These are phyloP conservation scores for Pammene fasciana DNA, from an alignment of 2,888 invertebrate species.

Conservation along the genomic window DNA sequence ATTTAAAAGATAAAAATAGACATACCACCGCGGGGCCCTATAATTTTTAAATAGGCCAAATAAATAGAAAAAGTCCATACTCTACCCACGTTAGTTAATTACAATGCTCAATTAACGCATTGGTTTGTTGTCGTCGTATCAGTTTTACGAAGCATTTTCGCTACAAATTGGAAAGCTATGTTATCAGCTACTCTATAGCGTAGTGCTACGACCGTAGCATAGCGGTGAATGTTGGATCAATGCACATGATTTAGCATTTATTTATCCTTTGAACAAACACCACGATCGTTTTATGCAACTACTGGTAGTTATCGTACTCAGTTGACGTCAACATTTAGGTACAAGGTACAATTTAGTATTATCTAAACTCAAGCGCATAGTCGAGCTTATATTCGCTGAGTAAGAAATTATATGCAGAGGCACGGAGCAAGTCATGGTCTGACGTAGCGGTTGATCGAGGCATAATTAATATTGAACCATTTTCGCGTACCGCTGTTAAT, in stretches of 20 bases:
- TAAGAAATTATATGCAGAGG: conserved; percentile 80
- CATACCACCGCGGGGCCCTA: too few relatives aligned
- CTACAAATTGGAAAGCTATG: too few relatives aligned
- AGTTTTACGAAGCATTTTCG: too few relatives aligned
- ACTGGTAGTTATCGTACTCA: conserved; percentile 19
- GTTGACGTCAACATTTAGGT: conserved; percentile 9
- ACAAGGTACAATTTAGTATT: conserved; percentile 28
- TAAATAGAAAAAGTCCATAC: too few relatives aligned
- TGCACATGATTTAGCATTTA: not conserved
- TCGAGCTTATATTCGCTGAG: conserved; percentile 68
- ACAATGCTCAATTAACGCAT: too few relatives aligned
- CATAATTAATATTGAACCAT: conserved; percentile 72
- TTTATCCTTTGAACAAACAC: not conserved
- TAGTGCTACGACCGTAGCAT: too few relatives aligned
- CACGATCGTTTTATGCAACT: conserved; percentile 1
- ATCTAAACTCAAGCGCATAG: conserved; percentile 27
- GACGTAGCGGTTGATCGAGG: conserved; percentile 61
- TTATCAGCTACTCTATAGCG: too few relatives aligned
- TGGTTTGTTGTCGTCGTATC: too few relatives aligned
- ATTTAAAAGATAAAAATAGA: too few relatives aligned
- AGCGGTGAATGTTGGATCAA: not conserved
- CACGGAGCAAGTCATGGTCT: conserved; percentile 71
- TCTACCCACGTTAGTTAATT: too few relatives aligned
- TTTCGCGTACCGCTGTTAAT: conserved; percentile 46
- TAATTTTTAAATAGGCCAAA: too few relatives aligned